A percentile compares a stretch with the other conserved stretches of the same genome.
Conservation (phyloP, 2,888 invertebrate genomes). For the Athalia circularis region DNA sequence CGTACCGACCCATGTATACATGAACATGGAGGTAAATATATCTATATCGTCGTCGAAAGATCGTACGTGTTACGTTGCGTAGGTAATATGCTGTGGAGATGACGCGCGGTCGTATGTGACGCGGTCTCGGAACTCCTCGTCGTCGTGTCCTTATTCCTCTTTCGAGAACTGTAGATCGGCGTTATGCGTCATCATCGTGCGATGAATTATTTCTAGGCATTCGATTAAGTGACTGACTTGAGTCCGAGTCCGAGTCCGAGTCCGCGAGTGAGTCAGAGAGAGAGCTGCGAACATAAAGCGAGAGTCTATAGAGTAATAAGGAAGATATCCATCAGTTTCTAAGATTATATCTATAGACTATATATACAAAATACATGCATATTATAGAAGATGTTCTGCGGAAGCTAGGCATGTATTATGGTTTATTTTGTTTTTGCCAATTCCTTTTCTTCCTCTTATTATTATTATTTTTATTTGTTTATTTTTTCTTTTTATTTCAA, state of each 20-base stretch:
- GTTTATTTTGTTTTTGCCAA: neutral
- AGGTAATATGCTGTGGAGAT: too few relatives aligned
- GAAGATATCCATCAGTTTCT: too few relatives aligned
- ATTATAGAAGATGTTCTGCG: neutral
- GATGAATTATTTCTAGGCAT: constrained; percentile 35
- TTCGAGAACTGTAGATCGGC: neutral
- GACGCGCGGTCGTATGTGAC: neutral
- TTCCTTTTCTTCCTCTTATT: neutral
- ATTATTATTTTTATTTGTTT: constrained; percentile 30
- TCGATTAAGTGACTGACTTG: constrained; percentile 1
- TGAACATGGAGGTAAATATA: too few relatives aligned
- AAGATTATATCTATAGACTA: too few relatives aligned
- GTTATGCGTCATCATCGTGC: constrained; percentile 21
- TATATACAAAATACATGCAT: too few relatives aligned
- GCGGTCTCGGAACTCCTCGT: neutral
- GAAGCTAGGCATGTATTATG: neutral
- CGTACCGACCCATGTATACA: too few relatives aligned
- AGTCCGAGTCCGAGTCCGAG: constrained; percentile 20
- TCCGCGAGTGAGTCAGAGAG: neutral
- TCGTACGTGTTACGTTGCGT: too few relatives aligned
- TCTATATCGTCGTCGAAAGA: too few relatives aligned
- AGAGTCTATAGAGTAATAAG: too few relatives aligned
- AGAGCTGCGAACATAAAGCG: neutral
- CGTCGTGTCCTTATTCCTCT: too few relatives aligned
- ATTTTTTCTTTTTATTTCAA: neutral